Conservation (phyloP, 2,888 invertebrate species). For the Catocala nupta region DNA sequence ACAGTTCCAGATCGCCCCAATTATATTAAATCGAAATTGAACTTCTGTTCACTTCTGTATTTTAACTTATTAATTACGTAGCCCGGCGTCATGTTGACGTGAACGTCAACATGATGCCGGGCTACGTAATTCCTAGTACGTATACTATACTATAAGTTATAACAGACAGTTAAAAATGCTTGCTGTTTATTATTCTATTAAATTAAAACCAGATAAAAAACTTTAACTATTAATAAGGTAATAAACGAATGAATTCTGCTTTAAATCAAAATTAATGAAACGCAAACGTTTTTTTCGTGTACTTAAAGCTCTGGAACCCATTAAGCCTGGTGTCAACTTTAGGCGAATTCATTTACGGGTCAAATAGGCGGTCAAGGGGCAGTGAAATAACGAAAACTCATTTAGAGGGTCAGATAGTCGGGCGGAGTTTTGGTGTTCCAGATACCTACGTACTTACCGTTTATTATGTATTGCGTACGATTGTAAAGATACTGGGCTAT, state of each 20-base stretch:
- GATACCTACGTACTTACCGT: conserved; percentile 30
- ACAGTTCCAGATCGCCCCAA: too few relatives aligned
- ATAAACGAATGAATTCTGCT: conserved; percentile 9
- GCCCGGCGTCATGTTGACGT: too few relatives aligned
- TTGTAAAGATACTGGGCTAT: conserved; percentile 15
- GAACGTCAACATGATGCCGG: too few relatives aligned
- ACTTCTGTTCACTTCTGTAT: too few relatives aligned
- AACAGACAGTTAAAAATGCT: too few relatives aligned
- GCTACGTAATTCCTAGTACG: too few relatives aligned
- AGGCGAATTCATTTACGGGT: conserved; percentile 47
- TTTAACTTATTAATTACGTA: too few relatives aligned
- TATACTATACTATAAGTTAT: too few relatives aligned
- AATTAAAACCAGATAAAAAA: not conserved
- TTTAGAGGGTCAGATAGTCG: conserved; percentile 49
- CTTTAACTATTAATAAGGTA: conserved; percentile 3
- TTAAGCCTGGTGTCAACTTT: conserved; percentile 49
- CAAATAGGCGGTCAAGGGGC: conserved; percentile 40
- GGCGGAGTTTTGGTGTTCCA: conserved; percentile 37
- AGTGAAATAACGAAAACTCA: conserved; percentile 52
- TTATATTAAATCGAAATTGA: too few relatives aligned
- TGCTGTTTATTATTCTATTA: too few relatives aligned
- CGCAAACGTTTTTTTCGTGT: conserved; percentile 32
- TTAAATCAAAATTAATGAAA: conserved; percentile 41
- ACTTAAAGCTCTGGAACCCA: conserved; percentile 30
- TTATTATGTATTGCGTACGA: conserved; percentile 21